Evolutionary conservation across 1,140 invertebrate genomes (phyloP).

Genomic region (Atta cephalotes): DNA sequence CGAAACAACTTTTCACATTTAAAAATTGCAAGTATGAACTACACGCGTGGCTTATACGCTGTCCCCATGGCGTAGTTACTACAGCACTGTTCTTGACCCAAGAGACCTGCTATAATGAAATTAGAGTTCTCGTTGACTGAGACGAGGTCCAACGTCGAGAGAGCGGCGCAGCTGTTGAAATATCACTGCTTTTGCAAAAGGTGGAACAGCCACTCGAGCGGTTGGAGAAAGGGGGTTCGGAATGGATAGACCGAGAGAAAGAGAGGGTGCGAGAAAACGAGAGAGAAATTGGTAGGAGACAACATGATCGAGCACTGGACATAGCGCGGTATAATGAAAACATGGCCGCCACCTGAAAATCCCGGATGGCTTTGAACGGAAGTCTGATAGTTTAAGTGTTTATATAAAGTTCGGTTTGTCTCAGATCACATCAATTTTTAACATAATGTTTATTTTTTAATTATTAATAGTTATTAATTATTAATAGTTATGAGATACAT

Average conservation of each 20-base stretch:
- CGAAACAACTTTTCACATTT: not conserved
- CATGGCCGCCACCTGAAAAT: constrained; percentile 81
- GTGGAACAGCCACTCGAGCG: constrained; percentile 68
- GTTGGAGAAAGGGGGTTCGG: constrained; percentile 51
- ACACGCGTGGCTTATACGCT: constrained; percentile 23
- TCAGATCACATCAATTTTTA: not conserved
- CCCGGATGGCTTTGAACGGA: constrained; percentile 69
- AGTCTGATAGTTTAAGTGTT: constrained; percentile 47
- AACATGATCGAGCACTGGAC: constrained; percentile 82
- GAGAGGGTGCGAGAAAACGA: constrained; percentile 36
- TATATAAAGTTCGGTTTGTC: not conserved
- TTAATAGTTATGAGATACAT: not conserved
- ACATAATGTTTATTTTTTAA: not conserved
- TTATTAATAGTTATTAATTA: not conserved
- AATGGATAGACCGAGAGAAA: constrained; percentile 64
- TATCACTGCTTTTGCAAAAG: constrained; percentile 81
- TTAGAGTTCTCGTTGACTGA: constrained; percentile 78
- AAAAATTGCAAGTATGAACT: constrained; percentile 26
- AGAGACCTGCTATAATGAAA: constrained; percentile 78
- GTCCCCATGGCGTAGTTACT: constrained; percentile 45
- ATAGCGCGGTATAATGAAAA: constrained; percentile 82
- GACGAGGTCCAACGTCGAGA: constrained; percentile 63
- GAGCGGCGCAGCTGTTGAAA: constrained; percentile 76
- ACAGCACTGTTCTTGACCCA: constrained; percentile 73
- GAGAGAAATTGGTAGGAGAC: constrained; percentile 56